phyloP scores from a whole-genome alignment of 2,888 invertebrate genomes.

The Rhagonycha lutea region DNA sequence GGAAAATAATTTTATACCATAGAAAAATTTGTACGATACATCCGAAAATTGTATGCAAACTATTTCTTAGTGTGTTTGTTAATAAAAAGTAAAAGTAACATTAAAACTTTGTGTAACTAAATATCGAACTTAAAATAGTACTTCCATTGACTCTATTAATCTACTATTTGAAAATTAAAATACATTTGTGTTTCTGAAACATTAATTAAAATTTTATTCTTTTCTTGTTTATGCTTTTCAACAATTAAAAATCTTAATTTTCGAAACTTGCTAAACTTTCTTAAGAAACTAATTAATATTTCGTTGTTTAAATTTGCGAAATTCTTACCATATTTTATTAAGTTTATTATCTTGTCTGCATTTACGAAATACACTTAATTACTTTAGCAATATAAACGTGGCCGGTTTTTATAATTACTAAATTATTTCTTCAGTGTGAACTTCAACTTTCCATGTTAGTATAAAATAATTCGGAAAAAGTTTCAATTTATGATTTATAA shows the following conservation, averaged over 20 bases:
- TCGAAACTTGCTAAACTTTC: neutral
- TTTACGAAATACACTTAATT: slow-evolving; percentile 16
- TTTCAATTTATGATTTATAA: slow-evolving; percentile 21
- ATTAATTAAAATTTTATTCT: slow-evolving; percentile 24
- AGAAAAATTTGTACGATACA: neutral
- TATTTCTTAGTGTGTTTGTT: neutral
- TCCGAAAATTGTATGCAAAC: neutral
- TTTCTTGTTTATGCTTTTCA: slow-evolving; percentile 21
- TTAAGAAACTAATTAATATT: slow-evolving; percentile 24
- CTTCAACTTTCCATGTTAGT: slow-evolving; percentile 14
- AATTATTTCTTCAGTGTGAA: slow-evolving; percentile 19
- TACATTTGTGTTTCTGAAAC: slow-evolving; percentile 18
- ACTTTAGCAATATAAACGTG: slow-evolving; percentile 11
- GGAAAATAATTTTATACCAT: neutral
- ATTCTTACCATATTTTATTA: slow-evolving; percentile 21
- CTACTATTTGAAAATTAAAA: slow-evolving; percentile 7
- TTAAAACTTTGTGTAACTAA: neutral
- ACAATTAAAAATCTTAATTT: slow-evolving; percentile 17
- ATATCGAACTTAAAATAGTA: neutral
- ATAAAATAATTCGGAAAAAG: slow-evolving; percentile 15
- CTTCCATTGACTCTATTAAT: neutral
- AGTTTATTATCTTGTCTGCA: slow-evolving; percentile 15
- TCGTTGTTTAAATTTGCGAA: slow-evolving; percentile 19
- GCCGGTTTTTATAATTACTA: slow-evolving; percentile 16
- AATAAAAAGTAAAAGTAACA: neutral